phyloP scores from a whole-genome alignment of 2,888 invertebrate genomes.

The Noctua comes region DNA sequence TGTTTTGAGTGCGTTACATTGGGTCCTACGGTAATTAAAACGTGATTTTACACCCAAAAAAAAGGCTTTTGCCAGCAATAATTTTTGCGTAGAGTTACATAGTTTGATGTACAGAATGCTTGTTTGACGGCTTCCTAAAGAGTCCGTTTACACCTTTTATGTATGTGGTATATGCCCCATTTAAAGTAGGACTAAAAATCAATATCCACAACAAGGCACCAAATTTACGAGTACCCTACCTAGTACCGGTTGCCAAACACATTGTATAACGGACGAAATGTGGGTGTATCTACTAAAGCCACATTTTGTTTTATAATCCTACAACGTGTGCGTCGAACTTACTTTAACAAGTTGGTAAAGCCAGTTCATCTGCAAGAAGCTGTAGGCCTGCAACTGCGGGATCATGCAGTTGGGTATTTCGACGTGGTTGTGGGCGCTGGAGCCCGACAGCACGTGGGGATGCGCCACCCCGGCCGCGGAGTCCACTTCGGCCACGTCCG shows the following conservation, averaged over 20 bases:
- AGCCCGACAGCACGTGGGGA: slow-evolving; percentile 81
- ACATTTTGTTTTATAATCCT: neutral
- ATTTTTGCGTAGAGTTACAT: too few relatives aligned
- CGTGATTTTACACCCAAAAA: too few relatives aligned
- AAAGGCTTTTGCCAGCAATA: too few relatives aligned
- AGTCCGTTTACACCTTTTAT: too few relatives aligned
- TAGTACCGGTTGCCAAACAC: too few relatives aligned
- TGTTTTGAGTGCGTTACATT: neutral
- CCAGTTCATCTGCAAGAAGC: slow-evolving; percentile 88
- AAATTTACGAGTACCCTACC: too few relatives aligned
- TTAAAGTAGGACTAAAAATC: too few relatives aligned
- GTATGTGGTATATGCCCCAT: too few relatives aligned
- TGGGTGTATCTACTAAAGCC: neutral
- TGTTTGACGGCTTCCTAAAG: too few relatives aligned
- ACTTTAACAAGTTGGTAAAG: slow-evolving; percentile 83
- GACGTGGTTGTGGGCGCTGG: slow-evolving; percentile 81
- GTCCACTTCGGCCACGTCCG: slow-evolving; percentile 43
- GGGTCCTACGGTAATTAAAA: neutral
- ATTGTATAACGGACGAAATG: neutral
- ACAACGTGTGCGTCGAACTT: neutral
- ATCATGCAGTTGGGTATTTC: slow-evolving; percentile 79
- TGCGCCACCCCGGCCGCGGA: slow-evolving; percentile 39
- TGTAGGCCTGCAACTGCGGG: slow-evolving; percentile 83
- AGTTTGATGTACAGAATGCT: too few relatives aligned
- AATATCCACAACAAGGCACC: too few relatives aligned